Percentiles rank a stretch among this genome's conserved stretches.
These are phyloP conservation scores for Sus cebifrons DNA, from an alignment of 2,797 vertebrate genomes.

Conservation along the genomic window DNA sequence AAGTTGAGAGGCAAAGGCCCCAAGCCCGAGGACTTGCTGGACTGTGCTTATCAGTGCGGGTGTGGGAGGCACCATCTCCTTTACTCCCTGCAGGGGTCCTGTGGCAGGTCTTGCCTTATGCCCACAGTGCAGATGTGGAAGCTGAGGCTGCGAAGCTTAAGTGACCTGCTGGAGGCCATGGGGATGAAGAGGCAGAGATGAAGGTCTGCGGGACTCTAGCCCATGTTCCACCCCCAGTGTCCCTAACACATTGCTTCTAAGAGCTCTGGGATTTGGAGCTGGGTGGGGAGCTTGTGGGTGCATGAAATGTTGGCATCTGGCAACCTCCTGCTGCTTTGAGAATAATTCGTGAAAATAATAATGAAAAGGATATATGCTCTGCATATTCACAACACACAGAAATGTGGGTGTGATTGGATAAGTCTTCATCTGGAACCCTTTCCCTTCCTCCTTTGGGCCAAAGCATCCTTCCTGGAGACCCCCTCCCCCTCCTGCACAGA, in stretches of 20 bases:
- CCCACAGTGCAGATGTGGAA: neutral
- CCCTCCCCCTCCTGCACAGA: too few species aligned
- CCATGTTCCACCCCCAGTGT: too few species aligned
- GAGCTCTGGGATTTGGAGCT: neutral
- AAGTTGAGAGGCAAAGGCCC: neutral
- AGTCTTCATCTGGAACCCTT: neutral
- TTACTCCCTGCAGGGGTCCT: neutral
- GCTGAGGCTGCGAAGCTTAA: neutral
- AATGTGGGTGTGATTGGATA: neutral
- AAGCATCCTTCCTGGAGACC: neutral
- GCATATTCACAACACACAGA: neutral
- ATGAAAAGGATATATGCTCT: neutral
- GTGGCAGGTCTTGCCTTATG: neutral
- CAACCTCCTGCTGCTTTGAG: neutral
- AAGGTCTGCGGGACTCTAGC: neutral
- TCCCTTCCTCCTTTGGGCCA: neutral
- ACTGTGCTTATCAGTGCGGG: neutral
- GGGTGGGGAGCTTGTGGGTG: neutral
- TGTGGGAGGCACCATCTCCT: neutral
- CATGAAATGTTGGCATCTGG: neutral
- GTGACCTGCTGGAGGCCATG: neutral
- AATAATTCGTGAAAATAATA: neutral
- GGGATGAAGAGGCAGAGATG: neutral
- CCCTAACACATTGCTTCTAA: neutral
- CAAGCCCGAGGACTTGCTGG: accelerated